Evolutionary conservation across 2,797 vertebrate species (phyloP).

Genomic region (Heteromormyrus szaboi): DNA sequence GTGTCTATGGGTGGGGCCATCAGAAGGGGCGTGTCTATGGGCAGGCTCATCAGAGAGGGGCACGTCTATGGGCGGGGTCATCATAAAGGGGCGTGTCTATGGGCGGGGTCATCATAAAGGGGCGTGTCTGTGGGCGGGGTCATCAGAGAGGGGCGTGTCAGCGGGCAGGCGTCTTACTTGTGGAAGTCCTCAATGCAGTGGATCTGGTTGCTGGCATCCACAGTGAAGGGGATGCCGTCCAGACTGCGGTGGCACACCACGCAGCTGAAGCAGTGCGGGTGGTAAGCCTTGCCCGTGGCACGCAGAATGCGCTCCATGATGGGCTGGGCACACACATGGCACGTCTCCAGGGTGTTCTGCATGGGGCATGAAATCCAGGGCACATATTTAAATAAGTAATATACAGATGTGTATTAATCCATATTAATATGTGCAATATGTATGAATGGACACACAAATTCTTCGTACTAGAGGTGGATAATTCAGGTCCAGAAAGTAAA

Average conservation of each 20-base stretch:
- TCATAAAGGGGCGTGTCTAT: too few relatives aligned
- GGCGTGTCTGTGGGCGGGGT: not conserved
- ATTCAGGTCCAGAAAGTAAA: not conserved
- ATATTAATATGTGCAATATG: not conserved
- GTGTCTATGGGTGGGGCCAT: not conserved
- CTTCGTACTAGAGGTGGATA: not conserved
- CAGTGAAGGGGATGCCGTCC: slow-evolving; percentile 94
- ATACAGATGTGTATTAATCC: not conserved
- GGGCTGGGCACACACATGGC: slow-evolving; percentile 86
- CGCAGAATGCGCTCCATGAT: slow-evolving; percentile 97
- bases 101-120: too few relatives aligned
- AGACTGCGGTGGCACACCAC: slow-evolving; percentile 91
- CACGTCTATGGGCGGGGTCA: not conserved
- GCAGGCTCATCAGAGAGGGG: not conserved
- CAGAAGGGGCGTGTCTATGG: not conserved
- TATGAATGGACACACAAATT: not conserved
- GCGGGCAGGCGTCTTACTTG: slow-evolving; percentile 65
- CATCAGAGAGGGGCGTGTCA: not conserved
- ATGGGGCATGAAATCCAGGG: not conserved
- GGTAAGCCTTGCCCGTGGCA: slow-evolving; percentile 93
- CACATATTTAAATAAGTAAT: not conserved
- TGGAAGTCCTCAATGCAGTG: slow-evolving; percentile 99
- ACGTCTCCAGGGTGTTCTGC: slow-evolving; percentile 93
- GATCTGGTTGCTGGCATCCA: slow-evolving; percentile 90
- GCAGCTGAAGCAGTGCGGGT: slow-evolving; percentile 96